Percentiles rank a stretch among this genome's conserved stretches.
These are phyloP conservation scores for Drosophila varians DNA, from an alignment of 1,140 invertebrate genomes.

Conservation along the genomic window DNA sequence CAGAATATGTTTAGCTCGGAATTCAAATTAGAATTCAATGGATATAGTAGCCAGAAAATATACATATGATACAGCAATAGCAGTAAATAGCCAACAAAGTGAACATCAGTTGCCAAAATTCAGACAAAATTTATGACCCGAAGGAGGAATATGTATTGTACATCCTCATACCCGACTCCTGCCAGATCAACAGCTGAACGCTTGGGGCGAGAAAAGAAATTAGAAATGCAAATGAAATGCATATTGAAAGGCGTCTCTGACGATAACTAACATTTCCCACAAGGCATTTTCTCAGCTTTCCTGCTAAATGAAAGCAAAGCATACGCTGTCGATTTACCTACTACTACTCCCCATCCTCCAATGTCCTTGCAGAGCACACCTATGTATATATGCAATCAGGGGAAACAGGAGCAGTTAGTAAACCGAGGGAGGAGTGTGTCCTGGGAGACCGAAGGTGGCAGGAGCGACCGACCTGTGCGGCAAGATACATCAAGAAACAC, in stretches of 20 bases:
- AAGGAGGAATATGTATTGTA: background rate
- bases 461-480: slow-evolving; percentile 7
- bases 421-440: slow-evolving; percentile 6
- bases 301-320: slow-evolving; percentile 45
- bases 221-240: slow-evolving; percentile 59
- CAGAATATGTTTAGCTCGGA: background rate
- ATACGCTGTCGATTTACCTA: slow-evolving; percentile 30
- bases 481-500: slow-evolving; percentile 32
- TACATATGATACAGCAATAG: too few relatives aligned
- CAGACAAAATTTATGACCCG: background rate
- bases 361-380: background rate
- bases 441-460: slow-evolving; percentile 6
- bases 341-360: too few relatives aligned
- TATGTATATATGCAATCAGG: slow-evolving; percentile 32
- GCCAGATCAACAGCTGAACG: slow-evolving; percentile 16
- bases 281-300: slow-evolving; percentile 17
- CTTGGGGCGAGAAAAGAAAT: slow-evolving; percentile 36
- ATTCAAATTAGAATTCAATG: background rate
- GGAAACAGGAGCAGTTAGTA: slow-evolving; percentile 20
- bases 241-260: slow-evolving; percentile 39
- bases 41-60: background rate
- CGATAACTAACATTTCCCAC: slow-evolving; percentile 49
- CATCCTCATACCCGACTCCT: slow-evolving; percentile 8
- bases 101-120: background rate
- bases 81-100: background rate